Evolutionary conservation across 2,888 invertebrate genomes (phyloP).

Genomic region (Chirona hameri): DNA sequence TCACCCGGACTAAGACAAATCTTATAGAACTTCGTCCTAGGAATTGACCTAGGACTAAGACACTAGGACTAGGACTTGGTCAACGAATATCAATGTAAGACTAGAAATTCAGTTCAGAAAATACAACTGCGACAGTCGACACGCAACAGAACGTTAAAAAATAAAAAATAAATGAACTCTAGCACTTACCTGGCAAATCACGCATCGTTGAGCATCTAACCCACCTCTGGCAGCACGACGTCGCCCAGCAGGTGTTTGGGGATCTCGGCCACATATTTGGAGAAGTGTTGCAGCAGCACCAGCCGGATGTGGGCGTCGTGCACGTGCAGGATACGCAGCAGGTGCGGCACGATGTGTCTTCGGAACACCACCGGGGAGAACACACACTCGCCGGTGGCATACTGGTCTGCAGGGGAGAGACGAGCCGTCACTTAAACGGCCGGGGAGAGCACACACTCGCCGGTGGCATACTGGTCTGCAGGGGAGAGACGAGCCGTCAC

Average conservation of each 20-base stretch:
- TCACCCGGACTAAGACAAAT: too few species aligned
- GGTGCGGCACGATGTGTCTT: conserved; percentile 62
- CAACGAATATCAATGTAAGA: too few species aligned
- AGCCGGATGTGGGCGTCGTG: conserved; percentile 78
- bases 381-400: conserved; percentile 50
- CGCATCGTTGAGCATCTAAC: conserved; percentile 48
- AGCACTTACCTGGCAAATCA: too few species aligned
- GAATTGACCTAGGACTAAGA: too few species aligned
- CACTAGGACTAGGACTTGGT: too few species aligned
- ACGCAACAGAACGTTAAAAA: too few species aligned
- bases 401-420: conserved; percentile 46
- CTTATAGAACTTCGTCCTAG: too few species aligned
- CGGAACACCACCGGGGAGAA: conserved; percentile 67
- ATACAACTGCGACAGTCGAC: too few species aligned
- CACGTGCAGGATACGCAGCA: conserved; percentile 68
- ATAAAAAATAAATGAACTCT: too few species aligned
- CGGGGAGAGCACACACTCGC: conserved; percentile 61
- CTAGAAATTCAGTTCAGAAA: too few species aligned
- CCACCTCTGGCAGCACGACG: conserved; percentile 67
- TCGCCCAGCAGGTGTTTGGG: conserved; percentile 67
- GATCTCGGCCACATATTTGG: conserved; percentile 68
- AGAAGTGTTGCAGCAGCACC: conserved; percentile 72
- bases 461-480: conserved; percentile 46
- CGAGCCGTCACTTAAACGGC: too few species aligned
- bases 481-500: too few species aligned